Evolutionary conservation across 2,888 invertebrate species (phyloP).

Genomic region (Ennomos quercinarius): DNA sequence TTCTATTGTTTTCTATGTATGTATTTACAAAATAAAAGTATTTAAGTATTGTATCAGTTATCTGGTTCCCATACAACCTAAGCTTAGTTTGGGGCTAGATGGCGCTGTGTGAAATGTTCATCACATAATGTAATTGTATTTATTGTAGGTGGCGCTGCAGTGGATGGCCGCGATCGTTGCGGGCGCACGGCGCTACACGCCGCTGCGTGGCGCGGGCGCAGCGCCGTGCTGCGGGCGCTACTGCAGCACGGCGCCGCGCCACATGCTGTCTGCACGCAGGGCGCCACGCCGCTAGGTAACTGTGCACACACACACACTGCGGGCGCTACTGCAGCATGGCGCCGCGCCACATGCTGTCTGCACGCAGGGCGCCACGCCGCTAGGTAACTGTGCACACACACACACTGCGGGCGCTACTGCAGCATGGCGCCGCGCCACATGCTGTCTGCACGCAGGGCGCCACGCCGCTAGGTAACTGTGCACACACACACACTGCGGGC

Average conservation of each 20-base stretch:
- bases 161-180: slow-evolving; percentile 95
- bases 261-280: slow-evolving; percentile 97
- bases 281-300: slow-evolving; percentile 94
- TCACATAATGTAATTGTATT: too few relatives aligned
- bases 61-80: too few relatives aligned
- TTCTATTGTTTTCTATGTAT: too few relatives aligned
- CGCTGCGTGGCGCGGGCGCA: slow-evolving; percentile 98
- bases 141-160: slow-evolving; percentile 89
- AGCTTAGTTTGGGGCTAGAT: too few relatives aligned
- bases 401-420: slow-evolving; percentile 92
- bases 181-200: slow-evolving; percentile 96
- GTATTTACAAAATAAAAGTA: too few relatives aligned
- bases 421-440: slow-evolving; percentile 93
- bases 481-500: too few relatives aligned
- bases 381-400: slow-evolving; percentile 91
- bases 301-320: slow-evolving; percentile 73
- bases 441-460: slow-evolving; percentile 98
- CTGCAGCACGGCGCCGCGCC: slow-evolving; percentile 93
- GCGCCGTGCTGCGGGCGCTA: slow-evolving; percentile 91
- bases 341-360: slow-evolving; percentile 91
- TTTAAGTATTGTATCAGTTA: too few relatives aligned
- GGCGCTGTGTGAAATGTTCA: too few relatives aligned
- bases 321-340: slow-evolving; percentile 95
- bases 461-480: slow-evolving; percentile 90
- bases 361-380: slow-evolving; percentile 97